Conservation (phyloP, 1,140 invertebrate genomes). For the Oppia nitens region DNA sequence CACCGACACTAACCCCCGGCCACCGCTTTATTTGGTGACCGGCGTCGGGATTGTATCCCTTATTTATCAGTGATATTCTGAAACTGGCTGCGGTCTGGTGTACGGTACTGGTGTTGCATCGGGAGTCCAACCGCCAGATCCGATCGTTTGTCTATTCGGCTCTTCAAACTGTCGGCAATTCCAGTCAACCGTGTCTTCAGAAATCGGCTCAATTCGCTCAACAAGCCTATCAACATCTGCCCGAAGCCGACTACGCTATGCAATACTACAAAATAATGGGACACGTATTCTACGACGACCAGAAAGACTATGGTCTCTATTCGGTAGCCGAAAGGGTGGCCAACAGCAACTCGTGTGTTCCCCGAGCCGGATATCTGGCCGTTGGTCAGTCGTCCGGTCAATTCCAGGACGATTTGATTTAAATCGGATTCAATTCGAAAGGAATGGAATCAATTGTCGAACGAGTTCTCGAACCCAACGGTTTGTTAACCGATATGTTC, state of each 20-base stretch:
- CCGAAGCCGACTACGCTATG: neutral
- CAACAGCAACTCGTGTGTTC: conserved; percentile 5
- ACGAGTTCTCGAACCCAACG: neutral
- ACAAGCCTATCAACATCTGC: conserved; percentile 1
- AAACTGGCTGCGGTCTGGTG: no score
- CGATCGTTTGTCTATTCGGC: conserved; percentile 8
- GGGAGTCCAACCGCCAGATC: conserved; percentile 13
- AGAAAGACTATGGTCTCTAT: neutral
- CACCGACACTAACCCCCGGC: no score
- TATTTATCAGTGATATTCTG: no score
- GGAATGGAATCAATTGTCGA: conserved; percentile 4
- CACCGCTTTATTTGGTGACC: no score
- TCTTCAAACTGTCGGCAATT: conserved; percentile 14
- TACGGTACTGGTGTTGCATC: no score
- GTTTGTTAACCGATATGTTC: neutral
- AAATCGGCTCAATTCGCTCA: conserved; percentile 3
- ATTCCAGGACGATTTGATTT: neutral
- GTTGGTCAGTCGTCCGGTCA: neutral
- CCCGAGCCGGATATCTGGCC: conserved; percentile 7
- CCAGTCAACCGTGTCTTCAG: conserved; percentile 1
- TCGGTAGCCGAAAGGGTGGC: neutral
- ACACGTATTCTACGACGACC: conserved; percentile 3
- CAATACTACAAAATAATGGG: neutral
- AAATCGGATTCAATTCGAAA: conserved; percentile 5
- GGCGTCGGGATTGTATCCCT: no score